Evolutionary conservation across 2,113 vertebrate species (phyloP).

Genomic region (Eulacestoma nigropectus): DNA sequence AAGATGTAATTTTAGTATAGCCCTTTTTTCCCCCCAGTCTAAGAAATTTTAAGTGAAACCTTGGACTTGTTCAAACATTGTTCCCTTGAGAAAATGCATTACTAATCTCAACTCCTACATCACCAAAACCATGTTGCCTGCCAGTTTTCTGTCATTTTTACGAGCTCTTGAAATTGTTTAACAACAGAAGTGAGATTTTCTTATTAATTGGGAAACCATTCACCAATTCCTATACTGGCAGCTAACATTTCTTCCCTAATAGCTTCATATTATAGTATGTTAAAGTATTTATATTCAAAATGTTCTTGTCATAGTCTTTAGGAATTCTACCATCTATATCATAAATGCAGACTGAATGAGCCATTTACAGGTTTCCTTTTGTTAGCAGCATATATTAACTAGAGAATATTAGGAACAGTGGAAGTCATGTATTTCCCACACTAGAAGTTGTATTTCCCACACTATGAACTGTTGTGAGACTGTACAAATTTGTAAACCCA

Average conservation of each 20-base stretch:
- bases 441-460: constrained; percentile 18
- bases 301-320: background rate
- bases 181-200: constrained; percentile 8
- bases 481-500: background rate
- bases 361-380: background rate
- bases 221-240: background rate
- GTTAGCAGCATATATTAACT: background rate
- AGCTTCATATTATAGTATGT: background rate
- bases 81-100: background rate
- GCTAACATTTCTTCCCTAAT: background rate
- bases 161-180: background rate
- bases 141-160: constrained; percentile 1
- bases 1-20: background rate
- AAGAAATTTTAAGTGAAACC: background rate
- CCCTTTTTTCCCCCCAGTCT: background rate
- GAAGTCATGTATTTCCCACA: background rate
- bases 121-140: background rate
- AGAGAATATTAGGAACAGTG: background rate
- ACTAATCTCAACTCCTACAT: background rate
- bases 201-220: constrained; percentile 4
- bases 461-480: background rate
- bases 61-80: background rate
- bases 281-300: background rate
- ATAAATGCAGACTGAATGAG: background rate
- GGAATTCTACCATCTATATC: background rate